These are phyloP conservation scores for human (Homo sapiens) DNA, from an alignment of 2,113 vertebrate genomes.

Conservation along the genomic window GRCh38 chr16:74568501-74569000, in stretches of 20 bases:
- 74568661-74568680: no score
- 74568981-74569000: background rate
- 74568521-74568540: background rate
- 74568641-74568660: no score
- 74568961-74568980: background rate
- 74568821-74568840: background rate
- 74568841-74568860: constrained; percentile 13
- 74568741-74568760: background rate
- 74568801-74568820: background rate
- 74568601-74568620: no score
- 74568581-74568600: no score
- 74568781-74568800: background rate
- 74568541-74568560: background rate
- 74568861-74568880: background rate
- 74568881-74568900: constrained; percentile 17
- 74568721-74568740: background rate
- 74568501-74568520: background rate
- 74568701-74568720: background rate
- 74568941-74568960: background rate
- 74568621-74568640: no score
- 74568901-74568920: background rate
- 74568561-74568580: no score
- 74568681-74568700: no score
- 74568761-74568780: background rate
- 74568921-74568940: background rate